Evolutionary conservation across 2,888 invertebrate genomes (phyloP), one percentile per base, ranked within the genome.

Genomic region (Sphaerophoria taeniata): DNA sequence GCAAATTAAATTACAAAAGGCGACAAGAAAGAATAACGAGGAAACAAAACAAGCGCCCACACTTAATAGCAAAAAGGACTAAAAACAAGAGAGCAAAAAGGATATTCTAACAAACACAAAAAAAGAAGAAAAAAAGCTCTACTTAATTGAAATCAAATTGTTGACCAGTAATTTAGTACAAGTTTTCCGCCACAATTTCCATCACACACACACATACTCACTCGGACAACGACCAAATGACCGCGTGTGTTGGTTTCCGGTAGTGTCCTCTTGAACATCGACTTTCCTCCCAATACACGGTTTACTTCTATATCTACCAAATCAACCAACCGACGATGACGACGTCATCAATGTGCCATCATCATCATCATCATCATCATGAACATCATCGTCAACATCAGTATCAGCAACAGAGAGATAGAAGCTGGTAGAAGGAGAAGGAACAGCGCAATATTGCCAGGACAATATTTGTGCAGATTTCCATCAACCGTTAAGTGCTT

Each of bases 141-240:
- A 77, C 65, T 72, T 81, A 85, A 85, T 85, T 85, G 80, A 85
- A 85, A 81, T 85, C 67, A 70, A 85, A 80, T 81, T 85, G 81
- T 81, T 85, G 80, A 80, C 80, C 85, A 73, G 61, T 73, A 76
- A 85, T 85, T 80, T 67, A 43, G 51, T 67, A 51, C 49, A 43
- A 58, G 63, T 73, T 51, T 53, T 53, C 53, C 67, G 33, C 12
- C 49, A 14, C 56, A 39, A 58, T 24, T 43, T 51, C 5, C 43
- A 11, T 33, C 16, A 12, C 55, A 11, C 31, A 11, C 56, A 56
- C 31, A 53, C 11, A 43, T 43, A 43, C 6, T 47, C 4, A 47
- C n/a, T 0, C 45, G n/a, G 2, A 45, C 6, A 12, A 24, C 14
- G 2, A 39, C 5, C 2, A 47, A 34, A 9, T 14, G 49, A 39